Evolutionary conservation across 2,797 vertebrate genomes (phyloP), one percentile per base, ranked within the genome.

Genomic region (Takifugu rubripes): DNA sequence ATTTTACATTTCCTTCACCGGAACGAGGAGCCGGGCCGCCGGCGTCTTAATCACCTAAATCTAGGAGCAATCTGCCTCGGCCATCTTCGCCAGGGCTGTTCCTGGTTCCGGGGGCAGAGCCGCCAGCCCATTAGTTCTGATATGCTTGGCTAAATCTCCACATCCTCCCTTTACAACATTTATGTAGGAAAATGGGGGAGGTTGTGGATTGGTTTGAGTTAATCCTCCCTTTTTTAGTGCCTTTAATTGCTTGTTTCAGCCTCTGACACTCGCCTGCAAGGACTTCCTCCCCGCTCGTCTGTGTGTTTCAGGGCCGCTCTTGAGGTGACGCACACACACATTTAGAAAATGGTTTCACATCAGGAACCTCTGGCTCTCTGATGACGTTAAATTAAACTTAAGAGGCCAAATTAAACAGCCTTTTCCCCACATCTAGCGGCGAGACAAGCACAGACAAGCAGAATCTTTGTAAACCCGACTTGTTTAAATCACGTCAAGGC

Each of bases 131-230:
- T 87, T 86, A 87, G 81, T 83, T 87, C 81, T 70, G 84, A 81
- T 66, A 66, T 68, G 83, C 81, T 81, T 80, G 3, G 60, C 75
- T 79, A 77, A 59, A 79, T 88, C 88, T 83, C 81, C 77, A 77
- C 73, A 85, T 80, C 75, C 68, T 68, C 78, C 79, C 76, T 79
- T 83, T 87, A 78, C 68, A 44, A 66, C 61, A 5, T 78, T 83
- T 84, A 81, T 70, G 59, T 65, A 25, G 56, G 78, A 84, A 89
- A 85, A 88, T 83, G 75, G 70, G 79, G 71, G 84, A 88, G 82
- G 79, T 84, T 88, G 71, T n/a, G 66, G 86, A 84, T 88, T 89
- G 82, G 88, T 88, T 87, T 29, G 0, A 84, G 64, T 68, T 87
- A 89, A 88, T 87, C 84, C 72, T 63, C 44, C 16, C 46, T 80